phyloP scores from a whole-genome alignment of 2,797 vertebrate species.

The Petrocephalus schoutedeni region DNA sequence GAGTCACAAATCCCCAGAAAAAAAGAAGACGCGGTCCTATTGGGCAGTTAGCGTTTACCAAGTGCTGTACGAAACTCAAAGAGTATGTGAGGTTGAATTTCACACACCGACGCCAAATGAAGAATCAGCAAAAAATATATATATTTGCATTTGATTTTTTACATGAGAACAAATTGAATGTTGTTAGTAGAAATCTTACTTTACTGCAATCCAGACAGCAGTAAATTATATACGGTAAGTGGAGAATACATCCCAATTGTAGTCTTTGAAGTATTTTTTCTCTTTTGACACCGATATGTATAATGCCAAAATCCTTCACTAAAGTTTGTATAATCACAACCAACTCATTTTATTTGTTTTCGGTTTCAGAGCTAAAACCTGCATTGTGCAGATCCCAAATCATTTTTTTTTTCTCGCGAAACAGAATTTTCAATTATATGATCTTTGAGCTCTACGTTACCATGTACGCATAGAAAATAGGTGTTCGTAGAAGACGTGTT shows the following conservation, averaged over 20 bases:
- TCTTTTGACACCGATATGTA: slow-evolving; percentile 38
- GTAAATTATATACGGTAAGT: slow-evolving; percentile 42
- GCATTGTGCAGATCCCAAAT: slow-evolving; percentile 16
- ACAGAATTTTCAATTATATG: background rate
- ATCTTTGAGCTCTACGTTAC: background rate
- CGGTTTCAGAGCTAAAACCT: slow-evolving; percentile 2
- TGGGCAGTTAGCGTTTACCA: slow-evolving; percentile 41
- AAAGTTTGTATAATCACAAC: slow-evolving; percentile 39
- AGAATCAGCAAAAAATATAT: slow-evolving; percentile 36
- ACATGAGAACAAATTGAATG: slow-evolving; percentile 34
- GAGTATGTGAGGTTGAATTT: slow-evolving; percentile 21
- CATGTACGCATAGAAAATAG: background rate
- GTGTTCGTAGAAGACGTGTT: background rate
- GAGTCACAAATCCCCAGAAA: slow-evolving; percentile 46
- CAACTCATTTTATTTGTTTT: slow-evolving; percentile 36
- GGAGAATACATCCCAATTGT: slow-evolving; percentile 39
- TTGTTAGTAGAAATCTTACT: slow-evolving; percentile 42
- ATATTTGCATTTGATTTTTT: slow-evolving; percentile 41
- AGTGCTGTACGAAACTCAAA: slow-evolving; percentile 10
- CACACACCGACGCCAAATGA: slow-evolving; percentile 33
- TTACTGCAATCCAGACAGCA: slow-evolving; percentile 26
- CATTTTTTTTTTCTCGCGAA: background rate
- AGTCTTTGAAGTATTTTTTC: slow-evolving; percentile 43
- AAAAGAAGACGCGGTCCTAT: background rate
- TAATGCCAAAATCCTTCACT: slow-evolving; percentile 48